phyloP scores from a whole-genome alignment of 2,797 vertebrate species.

The Sebastes elongatus region DNA sequence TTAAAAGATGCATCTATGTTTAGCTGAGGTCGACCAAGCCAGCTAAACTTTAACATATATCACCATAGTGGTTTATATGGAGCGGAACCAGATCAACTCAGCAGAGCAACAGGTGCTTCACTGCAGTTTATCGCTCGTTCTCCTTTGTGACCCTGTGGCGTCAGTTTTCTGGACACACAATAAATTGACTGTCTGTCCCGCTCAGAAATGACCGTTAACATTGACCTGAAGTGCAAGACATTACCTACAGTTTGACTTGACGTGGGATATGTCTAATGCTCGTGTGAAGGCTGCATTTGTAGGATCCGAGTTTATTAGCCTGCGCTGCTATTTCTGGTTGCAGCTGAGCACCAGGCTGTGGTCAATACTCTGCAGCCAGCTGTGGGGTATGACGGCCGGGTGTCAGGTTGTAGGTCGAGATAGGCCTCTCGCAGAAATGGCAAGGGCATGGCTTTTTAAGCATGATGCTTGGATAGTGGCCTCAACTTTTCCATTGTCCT shows the following conservation, averaged over 20 bases:
- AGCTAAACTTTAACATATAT: not conserved
- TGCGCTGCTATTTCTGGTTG: constrained; percentile 64
- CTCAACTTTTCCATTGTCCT: constrained; percentile 70
- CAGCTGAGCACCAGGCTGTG: constrained; percentile 30
- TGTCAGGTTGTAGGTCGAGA: constrained; percentile 62
- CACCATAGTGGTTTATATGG: not conserved
- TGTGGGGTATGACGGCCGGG: constrained; percentile 41
- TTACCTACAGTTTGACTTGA: constrained; percentile 14
- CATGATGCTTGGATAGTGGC: constrained; percentile 35
- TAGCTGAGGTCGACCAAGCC: not conserved
- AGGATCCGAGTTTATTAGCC: constrained; percentile 51
- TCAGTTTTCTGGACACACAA: not conserved
- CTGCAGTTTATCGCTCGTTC: not conserved
- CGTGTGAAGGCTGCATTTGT: constrained; percentile 29
- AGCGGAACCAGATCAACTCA: constrained; percentile 1
- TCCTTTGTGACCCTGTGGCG: not conserved
- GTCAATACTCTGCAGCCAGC: constrained; percentile 38
- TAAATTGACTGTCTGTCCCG: not conserved
- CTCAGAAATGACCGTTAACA: constrained; percentile 12
- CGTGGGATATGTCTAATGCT: constrained; percentile 7
- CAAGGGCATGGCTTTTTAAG: constrained; percentile 44
- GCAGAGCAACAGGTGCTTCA: constrained; percentile 31
- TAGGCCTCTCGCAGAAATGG: constrained; percentile 40
- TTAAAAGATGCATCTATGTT: not conserved
- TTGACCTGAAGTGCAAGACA: not conserved